Evolutionary conservation across 2,797 vertebrate genomes (phyloP), one percentile per base, ranked within the genome.

Genomic region (Oryzias dopingdopingensis): DNA sequence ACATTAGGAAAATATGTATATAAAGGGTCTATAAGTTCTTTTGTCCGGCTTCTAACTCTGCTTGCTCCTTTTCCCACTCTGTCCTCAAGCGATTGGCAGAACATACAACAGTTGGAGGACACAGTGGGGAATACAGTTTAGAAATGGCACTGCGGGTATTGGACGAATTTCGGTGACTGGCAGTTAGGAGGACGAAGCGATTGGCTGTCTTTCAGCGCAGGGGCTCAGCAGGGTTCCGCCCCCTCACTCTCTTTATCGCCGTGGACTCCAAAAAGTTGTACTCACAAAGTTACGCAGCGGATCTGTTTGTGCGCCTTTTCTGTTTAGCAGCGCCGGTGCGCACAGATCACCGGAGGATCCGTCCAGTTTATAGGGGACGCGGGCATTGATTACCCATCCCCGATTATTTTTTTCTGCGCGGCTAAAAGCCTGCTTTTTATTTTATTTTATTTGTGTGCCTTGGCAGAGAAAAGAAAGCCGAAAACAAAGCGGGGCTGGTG

Each of bases 31-130:
- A 93, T 93, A 95, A 96, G 93, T 96, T 96, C 94, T 96, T 95
- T 96, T 96, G 95, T 97, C 94, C 92, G 92, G 91, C 93, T 90
- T 93, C 93, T 90, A 94, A 94, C 94, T 95, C 94, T 86, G 92
- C 93, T 92, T 93, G 92, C 92, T 93, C 93, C 93, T 72, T 93
- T 94, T 89, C 93, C 93, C 92, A 92, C 94, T 95, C 94, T 93
- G 94, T 94, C 95, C 94, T 96, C 95, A 93, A 93, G 96, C 96
- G 94, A 96, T 96, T 95, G 96, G 95, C 95, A 95, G 95, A 96
- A 93, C 92, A 92, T 91, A 93, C 93, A 93, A 93, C 96, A 94
- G 94, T 94, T 88, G 92, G 92, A 94, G 93, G 85, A 94, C 96
- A 90, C 95, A 92, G 94, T 94, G 93, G 94, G 94, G 93, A 93